A percentile compares a stretch with the other conserved stretches of the same genome.
Conservation (phyloP, 2,888 invertebrate species). For the Dasypolia templi region DNA sequence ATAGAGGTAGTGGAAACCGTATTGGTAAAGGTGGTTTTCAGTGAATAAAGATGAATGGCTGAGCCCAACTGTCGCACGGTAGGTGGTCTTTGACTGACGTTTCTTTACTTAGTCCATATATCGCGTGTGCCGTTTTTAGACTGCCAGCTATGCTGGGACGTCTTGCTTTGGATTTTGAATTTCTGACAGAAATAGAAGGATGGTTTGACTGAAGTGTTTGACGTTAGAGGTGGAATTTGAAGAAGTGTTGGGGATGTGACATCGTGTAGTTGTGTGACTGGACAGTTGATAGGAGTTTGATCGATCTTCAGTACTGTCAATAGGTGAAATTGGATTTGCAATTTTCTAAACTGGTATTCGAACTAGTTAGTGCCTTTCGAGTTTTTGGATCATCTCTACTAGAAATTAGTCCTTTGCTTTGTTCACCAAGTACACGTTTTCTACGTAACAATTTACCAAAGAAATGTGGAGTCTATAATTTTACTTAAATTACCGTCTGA, state of each 20-base stretch:
- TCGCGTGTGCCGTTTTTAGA: conserved; percentile 80
- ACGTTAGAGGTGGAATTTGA: conserved; percentile 8
- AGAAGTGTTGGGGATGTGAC: background rate
- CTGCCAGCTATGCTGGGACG: conserved; percentile 32
- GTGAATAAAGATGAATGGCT: conserved; percentile 88
- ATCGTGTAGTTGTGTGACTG: conserved; percentile 4
- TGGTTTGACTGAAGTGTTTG: conserved; percentile 9
- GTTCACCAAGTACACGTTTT: background rate
- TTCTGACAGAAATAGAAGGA: background rate
- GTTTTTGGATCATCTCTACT: background rate
- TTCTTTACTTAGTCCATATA: conserved; percentile 76
- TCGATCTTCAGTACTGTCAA: conserved; percentile 4
- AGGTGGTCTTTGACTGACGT: conserved; percentile 88
- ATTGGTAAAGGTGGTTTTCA: conserved; percentile 58
- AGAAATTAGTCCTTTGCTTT: background rate
- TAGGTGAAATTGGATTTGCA: conserved; percentile 16
- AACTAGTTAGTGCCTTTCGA: background rate
- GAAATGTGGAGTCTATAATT: background rate
- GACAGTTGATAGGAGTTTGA: conserved; percentile 30
- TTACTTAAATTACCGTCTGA: background rate
- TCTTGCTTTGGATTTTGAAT: conserved; percentile 14
- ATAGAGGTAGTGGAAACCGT: conserved; percentile 17
- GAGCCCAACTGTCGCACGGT: conserved; percentile 80
- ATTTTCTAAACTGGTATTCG: conserved; percentile 4
- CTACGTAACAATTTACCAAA: background rate